A percentile compares a stretch with the other conserved stretches of the same genome.
Evolutionary conservation across 1,140 invertebrate genomes (phyloP).

Genomic region (Arctopsyche grandis): DNA sequence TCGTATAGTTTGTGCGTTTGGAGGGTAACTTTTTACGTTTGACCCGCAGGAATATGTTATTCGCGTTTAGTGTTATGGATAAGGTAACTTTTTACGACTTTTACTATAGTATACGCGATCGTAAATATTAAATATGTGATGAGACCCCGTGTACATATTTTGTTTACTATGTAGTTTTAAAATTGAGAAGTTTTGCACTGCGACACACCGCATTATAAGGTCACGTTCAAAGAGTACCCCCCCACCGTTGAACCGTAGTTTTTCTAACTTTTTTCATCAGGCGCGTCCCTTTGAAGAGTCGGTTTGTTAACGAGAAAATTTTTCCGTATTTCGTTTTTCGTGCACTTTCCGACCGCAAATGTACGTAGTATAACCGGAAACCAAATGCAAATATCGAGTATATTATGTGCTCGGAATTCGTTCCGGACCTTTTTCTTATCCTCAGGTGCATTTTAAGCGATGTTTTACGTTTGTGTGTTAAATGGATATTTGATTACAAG

Average conservation of each 20-base stretch:
- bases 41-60: not conserved
- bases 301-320: slow-evolving; percentile 14
- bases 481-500: too few relatives aligned
- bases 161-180: not conserved
- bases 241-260: not conserved
- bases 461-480: too few relatives aligned
- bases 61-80: not conserved
- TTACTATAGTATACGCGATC: not conserved
- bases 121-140: slow-evolving; percentile 5
- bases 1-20: not conserved
- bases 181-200: slow-evolving; percentile 18
- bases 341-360: not conserved
- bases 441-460: too few relatives aligned
- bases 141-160: not conserved
- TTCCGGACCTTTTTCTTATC: too few relatives aligned
- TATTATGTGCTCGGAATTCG: too few relatives aligned
- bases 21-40: not conserved
- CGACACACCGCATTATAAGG: slow-evolving; percentile 13
- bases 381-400: too few relatives aligned
- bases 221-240: slow-evolving; percentile 7
- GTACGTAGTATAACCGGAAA: too few relatives aligned
- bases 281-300: slow-evolving; percentile 8
- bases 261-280: slow-evolving; percentile 18
- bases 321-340: not conserved
- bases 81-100: not conserved